Evolutionary conservation across 2,797 vertebrate species (phyloP).

Genomic region (Eulemur mongoz): DNA sequence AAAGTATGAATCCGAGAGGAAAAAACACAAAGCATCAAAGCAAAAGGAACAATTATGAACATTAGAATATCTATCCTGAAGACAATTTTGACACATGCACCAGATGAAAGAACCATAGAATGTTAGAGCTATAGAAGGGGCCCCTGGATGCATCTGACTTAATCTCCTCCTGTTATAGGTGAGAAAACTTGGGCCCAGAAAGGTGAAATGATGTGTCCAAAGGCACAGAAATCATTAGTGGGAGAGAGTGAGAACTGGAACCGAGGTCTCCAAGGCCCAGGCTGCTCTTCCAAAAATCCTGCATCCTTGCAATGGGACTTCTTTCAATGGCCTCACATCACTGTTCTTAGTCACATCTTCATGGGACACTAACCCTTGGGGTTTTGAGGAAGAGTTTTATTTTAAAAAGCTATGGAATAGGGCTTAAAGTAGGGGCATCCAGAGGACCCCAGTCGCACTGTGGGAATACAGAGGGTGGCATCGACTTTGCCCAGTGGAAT

Average conservation of each 20-base stretch:
- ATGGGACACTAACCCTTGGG: background rate
- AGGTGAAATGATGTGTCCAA: background rate
- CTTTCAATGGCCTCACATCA: background rate
- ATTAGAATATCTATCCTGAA: background rate
- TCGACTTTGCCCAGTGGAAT: background rate
- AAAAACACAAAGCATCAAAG: background rate
- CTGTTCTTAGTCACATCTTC: background rate
- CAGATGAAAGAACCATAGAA: background rate
- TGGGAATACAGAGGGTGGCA: background rate
- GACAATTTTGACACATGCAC: background rate
- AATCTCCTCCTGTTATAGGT: background rate
- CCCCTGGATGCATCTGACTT: background rate
- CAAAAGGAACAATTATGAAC: background rate
- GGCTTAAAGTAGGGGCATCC: background rate
- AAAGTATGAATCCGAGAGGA: background rate
- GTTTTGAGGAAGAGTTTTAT: background rate
- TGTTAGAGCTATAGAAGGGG: background rate
- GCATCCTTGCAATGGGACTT: background rate
- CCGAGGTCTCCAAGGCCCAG: background rate
- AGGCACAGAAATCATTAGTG: background rate
- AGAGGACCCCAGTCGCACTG: background rate
- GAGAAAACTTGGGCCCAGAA: background rate
- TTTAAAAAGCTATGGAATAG: background rate
- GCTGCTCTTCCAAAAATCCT: background rate
- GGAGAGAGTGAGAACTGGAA: background rate